Evolutionary conservation across 2,113 vertebrate species (phyloP), one percentile per base, ranked within the genome.

Genomic region (Caretta caretta): DNA sequence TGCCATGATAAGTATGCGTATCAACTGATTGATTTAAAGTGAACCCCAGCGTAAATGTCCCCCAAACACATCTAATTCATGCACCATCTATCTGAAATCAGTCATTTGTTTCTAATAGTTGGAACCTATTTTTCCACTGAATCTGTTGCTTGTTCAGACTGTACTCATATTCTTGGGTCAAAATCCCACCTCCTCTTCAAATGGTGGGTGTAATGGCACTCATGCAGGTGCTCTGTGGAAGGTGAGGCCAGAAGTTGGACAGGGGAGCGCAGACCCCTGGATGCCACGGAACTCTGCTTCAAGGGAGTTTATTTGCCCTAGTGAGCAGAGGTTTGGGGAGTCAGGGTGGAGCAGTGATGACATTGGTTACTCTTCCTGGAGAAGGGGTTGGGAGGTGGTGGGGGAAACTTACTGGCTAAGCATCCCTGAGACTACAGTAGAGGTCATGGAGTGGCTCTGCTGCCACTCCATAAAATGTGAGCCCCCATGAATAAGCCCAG

Each of bases 61-160:
- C 84, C 92, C 81, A 72, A 69, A 88, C 57, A 93, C 83, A 95
- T 11, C 69, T 54, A 62, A 88, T 80, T 65, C 75, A 88, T 84
- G 48, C 11, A 89, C 88, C 81, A 49, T 50, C 84, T 92, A 10
- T 83, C 75, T 86, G 54, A 96, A 95, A 90, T 93, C 42, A 50
- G 56, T 56, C 93, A 93, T 11, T 76, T 90, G 86, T 57, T 79
- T 79, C 87, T 87, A 95, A 94, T 75, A 89, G 46, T 87, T 50
- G 94, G 6, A 72, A 91, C 69, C n/a, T 54, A 84, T 85, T 92
- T 96, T 96, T 75, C 82, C 62, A 88, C 27, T 59, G 29, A 96
- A 57, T 83, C 48, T 86, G 27, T 27, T 94, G 62, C 38, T 87
- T 80, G 83, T 92, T 29, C 87, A 48, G 19, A 93, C n/a, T 84